Base-by-base conservation (phyloP, 2,113 vertebrate genomes). In the Aspidoscelis tigris region DNA sequence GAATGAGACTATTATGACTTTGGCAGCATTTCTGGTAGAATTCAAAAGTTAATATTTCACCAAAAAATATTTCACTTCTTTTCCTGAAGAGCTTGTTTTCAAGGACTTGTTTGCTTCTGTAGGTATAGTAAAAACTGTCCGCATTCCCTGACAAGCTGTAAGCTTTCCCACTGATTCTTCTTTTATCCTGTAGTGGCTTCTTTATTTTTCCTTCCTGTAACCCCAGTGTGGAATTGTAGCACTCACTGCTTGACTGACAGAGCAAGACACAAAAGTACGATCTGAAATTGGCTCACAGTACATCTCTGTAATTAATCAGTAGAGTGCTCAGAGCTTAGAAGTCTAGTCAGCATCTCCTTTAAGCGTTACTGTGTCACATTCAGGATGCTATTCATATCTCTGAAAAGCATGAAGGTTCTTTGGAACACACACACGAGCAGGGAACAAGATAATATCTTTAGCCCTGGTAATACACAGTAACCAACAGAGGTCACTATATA, bases 341-440 rank as follows among this genome's bases (percentile, higher is more conserved):
- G 78, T 1, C 1, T 2, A 89, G 79, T 80, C 88, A 82, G 76
- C 86, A 72, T 70, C 93, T 83, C 84, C 86, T 84, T 69, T 1
- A 44, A 71, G 80, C 65, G 88, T 90, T 85, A 22, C 84, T 69
- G 0, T 55, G 86, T 69, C 69, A 12, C 61, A 78, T 77, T 82
- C 83, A 79, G 80, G 84, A 68, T 50, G 85, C 83, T 84, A 1
- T 69, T 88, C 82, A 82, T 77, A 55, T 84, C 85, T 82, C 81
- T 70, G 72, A n/a, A 76, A 89, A 88, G 84, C 86, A 76, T 70
- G 89, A 88, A 88, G 76, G 72, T 84, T 88, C 86, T 87, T 58
- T 11, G 14, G n/a, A 5, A 41, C 44, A 18, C 58, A 61, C 64
- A n/a, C 41, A 78, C 1, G 10, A 14, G 7, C 33, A 78, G 10